Percentiles rank a stretch among this genome's conserved stretches.
phyloP scores from a whole-genome alignment of 2,888 invertebrate species.

The Syritta pipiens region DNA sequence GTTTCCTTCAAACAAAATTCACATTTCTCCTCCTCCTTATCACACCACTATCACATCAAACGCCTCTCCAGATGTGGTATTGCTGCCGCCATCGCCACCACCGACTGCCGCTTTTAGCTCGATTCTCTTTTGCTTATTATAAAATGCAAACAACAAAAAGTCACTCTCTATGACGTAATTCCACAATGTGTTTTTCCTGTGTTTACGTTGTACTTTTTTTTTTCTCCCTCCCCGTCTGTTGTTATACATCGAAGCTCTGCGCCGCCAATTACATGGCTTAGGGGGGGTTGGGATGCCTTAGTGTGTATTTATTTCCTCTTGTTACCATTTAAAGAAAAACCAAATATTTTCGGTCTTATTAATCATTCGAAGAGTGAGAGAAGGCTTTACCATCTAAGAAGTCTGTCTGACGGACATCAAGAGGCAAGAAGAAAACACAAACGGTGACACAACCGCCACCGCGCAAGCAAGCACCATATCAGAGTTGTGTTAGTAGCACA shows the following conservation, averaged over 20 bases:
- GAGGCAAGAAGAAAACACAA: conserved; percentile 20
- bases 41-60: too few relatives aligned
- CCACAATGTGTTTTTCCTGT: conserved; percentile 15
- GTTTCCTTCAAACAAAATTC: too few relatives aligned
- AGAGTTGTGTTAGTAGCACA: conserved; percentile 21
- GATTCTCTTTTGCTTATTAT: too few relatives aligned
- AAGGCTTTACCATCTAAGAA: conserved; percentile 14
- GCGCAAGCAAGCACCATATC: conserved; percentile 32
- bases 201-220: conserved; percentile 46
- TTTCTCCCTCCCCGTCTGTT: neutral
- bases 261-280: too few relatives aligned
- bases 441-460: conserved; percentile 31
- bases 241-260: neutral
- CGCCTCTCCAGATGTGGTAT: too few relatives aligned
- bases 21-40: too few relatives aligned
- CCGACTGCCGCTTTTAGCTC: too few relatives aligned
- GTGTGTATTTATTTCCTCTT: conserved; percentile 16
- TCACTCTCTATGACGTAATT: conserved; percentile 47
- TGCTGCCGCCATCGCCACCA: too few relatives aligned
- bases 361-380: conserved; percentile 19
- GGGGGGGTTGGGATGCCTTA: too few relatives aligned
- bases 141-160: conserved; percentile 39
- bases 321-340: conserved; percentile 3
- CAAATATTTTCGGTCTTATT: conserved; percentile 1
- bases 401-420: too few relatives aligned